Evolutionary conservation across 2,888 invertebrate genomes (phyloP).

Genomic region (Muscina levida): DNA sequence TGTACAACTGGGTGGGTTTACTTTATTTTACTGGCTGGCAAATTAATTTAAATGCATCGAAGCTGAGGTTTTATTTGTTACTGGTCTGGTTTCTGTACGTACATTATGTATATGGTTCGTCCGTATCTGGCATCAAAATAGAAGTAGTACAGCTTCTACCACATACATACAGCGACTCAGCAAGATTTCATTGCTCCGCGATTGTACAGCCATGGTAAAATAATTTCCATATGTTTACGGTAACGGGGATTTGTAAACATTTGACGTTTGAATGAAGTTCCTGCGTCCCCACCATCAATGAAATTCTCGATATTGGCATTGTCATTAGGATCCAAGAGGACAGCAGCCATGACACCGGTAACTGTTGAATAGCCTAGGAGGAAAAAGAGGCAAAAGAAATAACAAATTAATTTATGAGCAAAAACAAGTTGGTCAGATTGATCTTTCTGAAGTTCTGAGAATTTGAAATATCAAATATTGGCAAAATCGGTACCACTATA

Average conservation of each 20-base stretch:
- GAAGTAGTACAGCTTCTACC: no score
- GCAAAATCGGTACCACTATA: no score
- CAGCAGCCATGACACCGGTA: slow-evolving; percentile 71
- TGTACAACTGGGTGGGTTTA: no score
- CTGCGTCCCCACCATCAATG: slow-evolving; percentile 69
- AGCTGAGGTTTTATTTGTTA: no score
- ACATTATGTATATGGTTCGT: no score
- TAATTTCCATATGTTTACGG: slow-evolving; percentile 71
- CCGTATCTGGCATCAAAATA: no score
- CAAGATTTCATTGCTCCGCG: slow-evolving; percentile 65
- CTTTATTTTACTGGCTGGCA: no score
- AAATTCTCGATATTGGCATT: slow-evolving; percentile 73
- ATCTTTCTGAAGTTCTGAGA: no score
- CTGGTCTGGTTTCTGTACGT: no score
- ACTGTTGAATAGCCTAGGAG: slow-evolving; percentile 68
- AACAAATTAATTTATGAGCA: not conserved
- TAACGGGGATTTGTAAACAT: slow-evolving; percentile 73
- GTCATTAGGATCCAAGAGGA: slow-evolving; percentile 71
- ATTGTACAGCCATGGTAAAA: slow-evolving; percentile 75
- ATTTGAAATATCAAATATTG: no score
- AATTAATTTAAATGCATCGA: no score
- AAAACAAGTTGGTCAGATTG: not conserved
- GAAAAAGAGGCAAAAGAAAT: not conserved
- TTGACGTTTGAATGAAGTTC: slow-evolving; percentile 71
- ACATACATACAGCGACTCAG: no score